phyloP scores from a whole-genome alignment of 2,113 vertebrate genomes.

The Melanotaenia duboulayi region DNA sequence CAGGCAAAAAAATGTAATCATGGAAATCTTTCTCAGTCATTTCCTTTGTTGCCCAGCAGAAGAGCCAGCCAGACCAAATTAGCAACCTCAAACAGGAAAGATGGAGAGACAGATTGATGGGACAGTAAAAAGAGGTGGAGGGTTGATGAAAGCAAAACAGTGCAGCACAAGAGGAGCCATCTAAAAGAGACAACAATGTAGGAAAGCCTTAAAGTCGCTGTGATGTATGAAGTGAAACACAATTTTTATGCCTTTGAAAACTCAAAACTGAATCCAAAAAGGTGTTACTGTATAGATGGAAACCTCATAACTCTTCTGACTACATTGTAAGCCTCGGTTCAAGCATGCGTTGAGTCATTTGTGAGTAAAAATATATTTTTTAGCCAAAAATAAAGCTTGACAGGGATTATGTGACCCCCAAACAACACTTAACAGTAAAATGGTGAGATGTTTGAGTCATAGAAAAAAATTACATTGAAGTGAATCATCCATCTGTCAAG shows the following conservation, averaged over 20 bases:
- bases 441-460: not conserved
- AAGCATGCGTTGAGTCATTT: not conserved
- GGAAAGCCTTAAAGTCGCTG: constrained; percentile 38
- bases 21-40: constrained; percentile 40
- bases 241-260: constrained; percentile 51
- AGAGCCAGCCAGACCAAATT: constrained; percentile 55
- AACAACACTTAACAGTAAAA: constrained; percentile 16
- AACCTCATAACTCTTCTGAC: constrained; percentile 32
- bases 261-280: constrained; percentile 57
- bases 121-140: not conserved
- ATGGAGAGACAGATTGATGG: constrained; percentile 49
- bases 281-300: constrained; percentile 41
- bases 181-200: constrained; percentile 11
- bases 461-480: not conserved
- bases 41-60: constrained; percentile 61
- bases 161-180: constrained; percentile 10
- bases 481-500: not conserved
- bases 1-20: constrained; percentile 47
- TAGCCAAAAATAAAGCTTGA: not conserved
- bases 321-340: not conserved
- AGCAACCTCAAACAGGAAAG: constrained; percentile 64
- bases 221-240: constrained; percentile 15
- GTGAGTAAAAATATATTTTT: constrained; percentile 9
- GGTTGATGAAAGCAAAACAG: constrained; percentile 4
- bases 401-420: not conserved